Evolutionary conservation across 2,797 vertebrate genomes (phyloP), one percentile per base, ranked within the genome.

Genomic region (Thripadectes ignobilis): DNA sequence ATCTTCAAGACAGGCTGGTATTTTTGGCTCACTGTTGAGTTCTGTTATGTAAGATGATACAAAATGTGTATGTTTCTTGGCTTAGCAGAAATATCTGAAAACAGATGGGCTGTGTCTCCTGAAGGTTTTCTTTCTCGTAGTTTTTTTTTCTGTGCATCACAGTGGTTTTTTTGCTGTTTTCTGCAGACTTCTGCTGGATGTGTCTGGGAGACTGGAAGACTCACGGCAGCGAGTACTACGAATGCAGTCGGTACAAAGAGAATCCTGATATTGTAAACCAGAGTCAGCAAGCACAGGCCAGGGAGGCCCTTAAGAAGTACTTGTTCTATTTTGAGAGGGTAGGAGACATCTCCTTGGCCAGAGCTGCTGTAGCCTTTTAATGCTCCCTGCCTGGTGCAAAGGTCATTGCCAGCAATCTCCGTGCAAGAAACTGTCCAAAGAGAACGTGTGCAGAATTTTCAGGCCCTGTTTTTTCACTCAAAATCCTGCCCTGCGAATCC

Each of bases 271-370:
- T 99, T 95, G 99, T 99, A 97, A 99, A 99, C 98, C 99, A 99
- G 98, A 99, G 99, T 98, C 99, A 99, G 98, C 99, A 99, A 98
- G 99, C 99, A 95, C 99, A 99, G 98, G 99, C 99, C 97, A 98
- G 99, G 96, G 99, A 99, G 97, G 99, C 99, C 88, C 99, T 99
- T 93, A 99, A 99, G 98, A 99, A 99, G 98, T 99, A 99, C 98
- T 98, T 99, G 97, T 99, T 99, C 98, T 99, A 99, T 98, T 99
- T 99, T 97, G 99, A 99, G 98, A 99, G 99, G 99, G 99, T 99
- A 98, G 98, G 98, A 95, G 51, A 90, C 92, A 91, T 93, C 87
- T 95, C 82, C 65, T 88, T 95, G 87, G 85, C 85, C 92, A 95
- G 90, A 92, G 95, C 95, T 95, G 93, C 96, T 93, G 95, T 97